phyloP scores from a whole-genome alignment of 1,140 invertebrate genomes.

The Hylaeus anthracinus region DNA sequence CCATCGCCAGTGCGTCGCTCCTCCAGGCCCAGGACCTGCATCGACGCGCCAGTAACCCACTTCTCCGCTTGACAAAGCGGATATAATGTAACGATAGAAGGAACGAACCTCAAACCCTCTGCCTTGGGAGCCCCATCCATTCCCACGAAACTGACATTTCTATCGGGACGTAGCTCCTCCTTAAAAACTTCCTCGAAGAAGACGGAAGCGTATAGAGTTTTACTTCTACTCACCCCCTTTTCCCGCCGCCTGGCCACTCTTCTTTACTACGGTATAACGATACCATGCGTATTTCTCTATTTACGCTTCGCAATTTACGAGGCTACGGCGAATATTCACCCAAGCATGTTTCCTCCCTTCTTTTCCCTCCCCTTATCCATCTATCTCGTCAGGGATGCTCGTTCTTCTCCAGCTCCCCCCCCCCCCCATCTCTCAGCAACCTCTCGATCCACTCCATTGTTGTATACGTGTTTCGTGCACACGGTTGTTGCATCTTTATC shows the following conservation, averaged over 20 bases:
- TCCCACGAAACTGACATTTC: constrained; percentile 63
- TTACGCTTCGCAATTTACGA: constrained; percentile 59
- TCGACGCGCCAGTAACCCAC: constrained; percentile 58
- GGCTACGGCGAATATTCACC: constrained; percentile 45
- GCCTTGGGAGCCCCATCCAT: constrained; percentile 48
- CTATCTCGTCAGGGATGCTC: neutral
- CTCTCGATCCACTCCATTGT: neutral
- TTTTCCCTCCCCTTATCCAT: constrained; percentile 1
- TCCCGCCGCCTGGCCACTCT: neutral
- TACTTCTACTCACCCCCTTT: neutral
- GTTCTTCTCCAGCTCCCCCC: neutral
- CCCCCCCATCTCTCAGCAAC: neutral
- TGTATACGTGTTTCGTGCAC: constrained; percentile 19
- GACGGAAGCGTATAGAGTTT: constrained; percentile 37
- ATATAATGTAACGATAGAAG: constrained; percentile 57
- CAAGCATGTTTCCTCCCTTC: neutral
- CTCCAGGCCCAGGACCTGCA: constrained; percentile 23
- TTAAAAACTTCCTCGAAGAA: constrained; percentile 60
- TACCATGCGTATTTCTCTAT: constrained; percentile 54
- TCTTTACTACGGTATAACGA: constrained; percentile 42
- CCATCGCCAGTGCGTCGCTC: constrained; percentile 13
- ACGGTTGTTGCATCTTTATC: constrained; percentile 42
- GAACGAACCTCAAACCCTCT: constrained; percentile 28
- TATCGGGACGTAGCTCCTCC: constrained; percentile 62
- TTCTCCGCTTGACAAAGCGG: constrained; percentile 61